Conservation (phyloP, 2,113 vertebrate genomes). For the Ranitomeya imitator region DNA sequence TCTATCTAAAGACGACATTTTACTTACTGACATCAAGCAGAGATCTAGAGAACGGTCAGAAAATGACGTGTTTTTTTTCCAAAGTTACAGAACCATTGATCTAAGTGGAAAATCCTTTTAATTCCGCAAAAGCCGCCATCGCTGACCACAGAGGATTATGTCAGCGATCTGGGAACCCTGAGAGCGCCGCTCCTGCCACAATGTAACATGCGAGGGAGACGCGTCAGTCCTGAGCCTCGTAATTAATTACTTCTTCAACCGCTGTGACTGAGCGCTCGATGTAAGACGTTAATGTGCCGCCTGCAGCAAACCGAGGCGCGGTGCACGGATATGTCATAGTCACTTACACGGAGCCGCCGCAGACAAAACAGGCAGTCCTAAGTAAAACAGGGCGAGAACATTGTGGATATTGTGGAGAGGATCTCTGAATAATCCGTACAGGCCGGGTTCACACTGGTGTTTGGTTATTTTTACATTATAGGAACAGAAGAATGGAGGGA, state of each 20-base stretch:
- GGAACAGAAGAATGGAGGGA: too few species aligned
- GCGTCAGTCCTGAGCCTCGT: neutral
- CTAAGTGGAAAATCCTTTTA: neutral
- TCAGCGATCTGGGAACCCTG: neutral
- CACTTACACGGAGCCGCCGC: neutral
- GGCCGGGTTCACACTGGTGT: too few species aligned
- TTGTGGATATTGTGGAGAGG: neutral
- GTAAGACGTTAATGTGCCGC: constrained; percentile 1
- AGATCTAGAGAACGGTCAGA: neutral
- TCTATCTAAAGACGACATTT: neutral
- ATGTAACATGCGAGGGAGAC: neutral
- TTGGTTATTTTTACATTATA: too few species aligned
- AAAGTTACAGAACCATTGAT: neutral
- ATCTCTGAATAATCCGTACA: neutral
- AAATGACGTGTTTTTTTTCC: too few species aligned
- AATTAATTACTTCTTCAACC: constrained; percentile 5
- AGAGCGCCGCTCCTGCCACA: neutral
- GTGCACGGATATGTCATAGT: neutral
- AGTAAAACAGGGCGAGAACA: neutral
- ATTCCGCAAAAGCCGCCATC: neutral
- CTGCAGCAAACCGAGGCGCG: neutral
- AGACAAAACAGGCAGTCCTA: neutral
- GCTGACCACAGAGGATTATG: neutral
- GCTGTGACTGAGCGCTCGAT: neutral
- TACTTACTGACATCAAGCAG: neutral